Base-by-base conservation (phyloP, 2,113 vertebrate genomes). In the Callipepla californica region DNA sequence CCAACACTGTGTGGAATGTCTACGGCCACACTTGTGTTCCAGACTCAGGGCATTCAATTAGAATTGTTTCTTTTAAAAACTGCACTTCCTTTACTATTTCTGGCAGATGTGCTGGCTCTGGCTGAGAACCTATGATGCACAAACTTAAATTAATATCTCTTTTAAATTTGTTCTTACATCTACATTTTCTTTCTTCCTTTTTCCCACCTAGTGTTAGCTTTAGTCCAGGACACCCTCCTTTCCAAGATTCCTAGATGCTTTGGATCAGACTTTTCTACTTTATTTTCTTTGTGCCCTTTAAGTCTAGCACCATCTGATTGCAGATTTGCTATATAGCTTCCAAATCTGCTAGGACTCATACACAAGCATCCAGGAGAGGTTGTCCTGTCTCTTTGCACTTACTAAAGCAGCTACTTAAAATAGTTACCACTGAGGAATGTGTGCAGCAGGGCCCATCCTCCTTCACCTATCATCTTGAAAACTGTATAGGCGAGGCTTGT, bases 151-250 rank as follows among this genome's bases (percentile, higher is more conserved):
- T 14, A 30, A 50, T 4, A 4, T 34, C 38, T 45, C 44, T 65
- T 44, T 47, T 23, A 20, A 65, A 6, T 10, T 14, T 36, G 19
- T 26, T 40, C 45, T 45, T 40, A 51, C 12, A 55, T 8, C 26
- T 32, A 4, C 50, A 51, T 26, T 51, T 51, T 17, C 28, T 63
- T 32, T 5, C 32, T 3, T 2, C 1, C 8, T 3, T 4, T 2
- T 1, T 12, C 2, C 3, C 1, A 1, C 13, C 26, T 20, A 20
- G 5, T 18, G 34, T 36, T 34, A 32, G 44, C 38, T 77, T 51
- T 85, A 45, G 15, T 76, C 59, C 59, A 77, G 21, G 48, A 22
- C 3, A 2, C 22, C 9, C 30, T 14, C 50, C 62, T 42, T 72
- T 77, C 65, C 30, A 73, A 38, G 38, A 32, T 23, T 59, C 44